These are phyloP conservation scores for Melikaiella ostensackeni DNA, from an alignment of 2,888 invertebrate genomes.

Conservation along the genomic window DNA sequence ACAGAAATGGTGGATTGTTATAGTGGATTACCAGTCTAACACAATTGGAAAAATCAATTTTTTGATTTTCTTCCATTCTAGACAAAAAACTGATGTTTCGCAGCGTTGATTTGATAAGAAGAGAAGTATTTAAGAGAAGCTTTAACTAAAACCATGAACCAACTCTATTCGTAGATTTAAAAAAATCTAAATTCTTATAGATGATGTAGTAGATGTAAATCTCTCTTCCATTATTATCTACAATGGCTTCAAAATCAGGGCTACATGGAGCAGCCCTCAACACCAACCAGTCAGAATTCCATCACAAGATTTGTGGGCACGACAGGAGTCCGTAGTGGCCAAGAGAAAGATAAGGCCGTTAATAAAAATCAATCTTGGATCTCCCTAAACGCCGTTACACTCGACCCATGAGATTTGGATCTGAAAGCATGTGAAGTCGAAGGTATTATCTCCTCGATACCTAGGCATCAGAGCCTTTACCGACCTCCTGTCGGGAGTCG, in stretches of 20 bases:
- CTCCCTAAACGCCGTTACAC: conserved; percentile 1
- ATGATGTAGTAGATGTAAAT: neutral
- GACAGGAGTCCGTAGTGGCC: neutral
- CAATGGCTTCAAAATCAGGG: conserved; percentile 30
- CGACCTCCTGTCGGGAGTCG: conserved; percentile 47
- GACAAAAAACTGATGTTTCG: no score
- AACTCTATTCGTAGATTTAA: neutral
- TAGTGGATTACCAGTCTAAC: no score
- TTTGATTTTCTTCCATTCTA: no score
- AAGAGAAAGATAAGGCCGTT: conserved; percentile 13
- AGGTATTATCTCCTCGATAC: neutral
- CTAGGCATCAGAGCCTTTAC: conserved; percentile 5
- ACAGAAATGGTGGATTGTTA: no score
- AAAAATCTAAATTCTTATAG: neutral
- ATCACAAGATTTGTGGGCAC: conserved; percentile 33
- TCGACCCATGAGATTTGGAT: conserved; percentile 12
- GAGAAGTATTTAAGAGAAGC: no score
- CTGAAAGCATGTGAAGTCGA: conserved; percentile 12
- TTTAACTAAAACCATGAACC: no score
- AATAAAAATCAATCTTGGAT: conserved; percentile 32
- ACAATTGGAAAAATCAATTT: no score
- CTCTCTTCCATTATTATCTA: neutral
- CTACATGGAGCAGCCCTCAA: neutral
- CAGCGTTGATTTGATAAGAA: no score
- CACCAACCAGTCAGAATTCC: conserved; percentile 21